Evolutionary conservation across 2,888 invertebrate genomes (phyloP).

Genomic region (Sipha maydis): DNA sequence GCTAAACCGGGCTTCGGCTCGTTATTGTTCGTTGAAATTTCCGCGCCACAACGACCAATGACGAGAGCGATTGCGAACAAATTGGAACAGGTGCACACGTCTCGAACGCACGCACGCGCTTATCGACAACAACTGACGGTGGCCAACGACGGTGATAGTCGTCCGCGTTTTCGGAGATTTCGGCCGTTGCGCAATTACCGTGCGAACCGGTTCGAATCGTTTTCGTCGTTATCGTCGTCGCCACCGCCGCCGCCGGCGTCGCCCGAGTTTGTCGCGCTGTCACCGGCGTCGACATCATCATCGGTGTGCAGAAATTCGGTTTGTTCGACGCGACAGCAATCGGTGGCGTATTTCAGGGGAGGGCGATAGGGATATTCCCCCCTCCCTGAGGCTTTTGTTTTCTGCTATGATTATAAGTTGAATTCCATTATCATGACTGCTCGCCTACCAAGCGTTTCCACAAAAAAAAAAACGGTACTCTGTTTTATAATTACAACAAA

Average conservation of each 20-base stretch:
- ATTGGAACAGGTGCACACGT: not conserved
- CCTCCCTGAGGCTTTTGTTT: too few species aligned
- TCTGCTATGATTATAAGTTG: too few species aligned
- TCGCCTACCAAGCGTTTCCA: too few species aligned
- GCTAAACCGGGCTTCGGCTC: not conserved
- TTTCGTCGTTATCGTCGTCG: not conserved
- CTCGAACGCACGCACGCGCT: not conserved
- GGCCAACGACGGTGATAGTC: not conserved
- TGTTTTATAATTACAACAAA: too few species aligned
- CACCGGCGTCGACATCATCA: not conserved
- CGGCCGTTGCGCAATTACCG: constrained; percentile 3
- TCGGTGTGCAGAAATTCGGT: not conserved
- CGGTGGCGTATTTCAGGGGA: too few species aligned
- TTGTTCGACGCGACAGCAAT: not conserved
- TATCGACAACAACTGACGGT: too few species aligned
- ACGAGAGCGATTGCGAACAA: not conserved
- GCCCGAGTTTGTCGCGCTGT: not conserved
- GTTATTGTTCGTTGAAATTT: not conserved
- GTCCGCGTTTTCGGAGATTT: constrained; percentile 19
- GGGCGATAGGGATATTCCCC: too few species aligned
- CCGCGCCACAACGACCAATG: not conserved
- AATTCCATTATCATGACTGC: too few species aligned
- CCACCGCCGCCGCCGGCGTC: not conserved
- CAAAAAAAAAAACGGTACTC: too few species aligned
- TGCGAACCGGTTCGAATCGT: constrained; percentile 31